phyloP scores from a whole-genome alignment of 2,113 vertebrate genomes.

The Mirza zaza region DNA sequence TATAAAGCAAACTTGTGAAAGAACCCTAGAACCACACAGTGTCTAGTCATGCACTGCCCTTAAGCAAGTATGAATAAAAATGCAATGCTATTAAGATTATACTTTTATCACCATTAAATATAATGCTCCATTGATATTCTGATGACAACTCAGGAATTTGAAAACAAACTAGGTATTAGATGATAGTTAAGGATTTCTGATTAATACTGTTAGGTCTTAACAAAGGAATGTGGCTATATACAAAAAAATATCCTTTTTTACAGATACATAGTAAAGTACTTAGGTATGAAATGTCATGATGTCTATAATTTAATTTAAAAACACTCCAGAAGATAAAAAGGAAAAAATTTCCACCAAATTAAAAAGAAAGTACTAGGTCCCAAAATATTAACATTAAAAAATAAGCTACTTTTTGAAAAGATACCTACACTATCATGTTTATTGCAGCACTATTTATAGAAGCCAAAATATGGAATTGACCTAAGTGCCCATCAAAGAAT shows the following conservation, averaged over 20 bases:
- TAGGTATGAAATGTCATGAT: neutral
- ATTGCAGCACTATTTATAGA: neutral
- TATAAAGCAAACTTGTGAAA: neutral
- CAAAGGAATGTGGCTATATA: neutral
- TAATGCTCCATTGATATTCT: neutral
- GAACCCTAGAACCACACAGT: neutral
- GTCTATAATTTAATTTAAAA: conserved; percentile 13
- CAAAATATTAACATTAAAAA: conserved; percentile 3
- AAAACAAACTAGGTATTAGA: neutral
- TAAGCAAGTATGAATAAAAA: neutral
- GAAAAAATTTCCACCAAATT: neutral
- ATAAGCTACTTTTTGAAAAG: neutral
- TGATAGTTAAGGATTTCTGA: neutral
- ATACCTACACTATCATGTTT: neutral
- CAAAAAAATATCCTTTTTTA: neutral
- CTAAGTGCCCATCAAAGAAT: neutral
- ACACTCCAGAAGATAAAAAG: conserved; percentile 5
- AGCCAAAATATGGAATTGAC: neutral
- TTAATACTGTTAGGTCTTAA: neutral
- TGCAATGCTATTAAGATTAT: neutral
- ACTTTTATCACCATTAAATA: neutral
- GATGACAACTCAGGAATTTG: neutral
- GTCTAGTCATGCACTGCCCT: neutral
- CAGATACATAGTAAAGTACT: neutral
- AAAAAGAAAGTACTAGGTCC: neutral